These are phyloP conservation scores for Drosophila ficusphila DNA, from an alignment of 1,140 invertebrate genomes.

Conservation along the genomic window DNA sequence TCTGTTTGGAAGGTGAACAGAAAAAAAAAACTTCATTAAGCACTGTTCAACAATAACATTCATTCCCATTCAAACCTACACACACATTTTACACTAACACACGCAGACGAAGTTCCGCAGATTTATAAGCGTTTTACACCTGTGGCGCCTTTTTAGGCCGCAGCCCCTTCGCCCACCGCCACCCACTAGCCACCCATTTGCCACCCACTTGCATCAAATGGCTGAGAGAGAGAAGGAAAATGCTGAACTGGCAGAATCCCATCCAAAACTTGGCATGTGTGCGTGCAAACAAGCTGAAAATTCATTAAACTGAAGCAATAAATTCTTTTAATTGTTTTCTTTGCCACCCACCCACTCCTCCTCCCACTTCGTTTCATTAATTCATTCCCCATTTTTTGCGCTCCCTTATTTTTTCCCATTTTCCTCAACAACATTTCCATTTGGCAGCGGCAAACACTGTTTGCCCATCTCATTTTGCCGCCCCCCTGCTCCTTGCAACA, in stretches of 20 bases:
- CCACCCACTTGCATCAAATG: slow-evolving; percentile 48
- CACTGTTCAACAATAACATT: slow-evolving; percentile 67
- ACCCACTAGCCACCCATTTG: neutral
- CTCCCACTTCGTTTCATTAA: slow-evolving; percentile 7
- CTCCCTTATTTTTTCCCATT: neutral
- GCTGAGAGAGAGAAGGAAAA: slow-evolving; percentile 25
- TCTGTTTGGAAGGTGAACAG: neutral
- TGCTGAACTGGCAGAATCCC: slow-evolving; percentile 43
- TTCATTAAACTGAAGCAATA: slow-evolving; percentile 78
- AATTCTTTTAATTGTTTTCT: slow-evolving; percentile 80
- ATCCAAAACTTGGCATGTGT: neutral
- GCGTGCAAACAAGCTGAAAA: slow-evolving; percentile 78
- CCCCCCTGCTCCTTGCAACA: neutral
- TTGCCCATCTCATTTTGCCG: neutral
- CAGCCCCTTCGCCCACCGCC: neutral
- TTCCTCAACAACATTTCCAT: slow-evolving; percentile 9
- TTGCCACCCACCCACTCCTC: neutral
- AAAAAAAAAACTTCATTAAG: slow-evolving; percentile 70
- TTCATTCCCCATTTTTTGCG: slow-evolving; percentile 1
- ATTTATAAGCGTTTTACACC: slow-evolving; percentile 76
- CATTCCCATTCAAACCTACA: slow-evolving; percentile 37
- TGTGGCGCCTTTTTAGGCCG: slow-evolving; percentile 57
- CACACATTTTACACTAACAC: slow-evolving; percentile 3
- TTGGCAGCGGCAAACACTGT: slow-evolving; percentile 3
- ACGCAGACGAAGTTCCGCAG: slow-evolving; percentile 14